Conservation (phyloP, 2,888 invertebrate genomes). For the Hydrotaea diabolus region DNA sequence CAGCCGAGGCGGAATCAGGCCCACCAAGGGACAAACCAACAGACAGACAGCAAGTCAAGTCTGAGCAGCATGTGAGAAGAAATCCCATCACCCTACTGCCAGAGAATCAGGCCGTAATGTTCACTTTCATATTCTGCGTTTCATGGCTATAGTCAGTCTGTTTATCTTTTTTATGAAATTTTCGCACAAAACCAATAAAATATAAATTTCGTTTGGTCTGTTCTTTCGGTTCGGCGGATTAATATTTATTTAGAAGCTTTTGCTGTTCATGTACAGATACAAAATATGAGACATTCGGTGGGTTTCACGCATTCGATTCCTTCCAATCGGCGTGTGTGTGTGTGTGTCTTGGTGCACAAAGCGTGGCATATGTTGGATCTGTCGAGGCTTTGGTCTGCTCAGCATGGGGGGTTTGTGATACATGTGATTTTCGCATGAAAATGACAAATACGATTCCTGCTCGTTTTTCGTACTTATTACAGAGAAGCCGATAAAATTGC, state of each 20-base stretch:
- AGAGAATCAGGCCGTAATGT: constrained; percentile 47
- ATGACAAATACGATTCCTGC: constrained; percentile 64
- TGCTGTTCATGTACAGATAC: constrained; percentile 50
- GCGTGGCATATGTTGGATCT: background rate
- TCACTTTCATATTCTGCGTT: constrained; percentile 35
- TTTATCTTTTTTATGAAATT: constrained; percentile 23
- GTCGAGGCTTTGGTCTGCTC: background rate
- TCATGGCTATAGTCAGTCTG: constrained; percentile 50
- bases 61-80: constrained; percentile 30
- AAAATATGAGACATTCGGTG: constrained; percentile 50
- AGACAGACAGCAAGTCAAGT: constrained; percentile 29
- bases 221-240: constrained; percentile 39
- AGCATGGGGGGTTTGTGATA: constrained; percentile 59
- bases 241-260: constrained; percentile 59
- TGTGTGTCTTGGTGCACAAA: background rate
- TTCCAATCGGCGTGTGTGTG: background rate
- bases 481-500: background rate
- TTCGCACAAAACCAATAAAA: constrained; percentile 64
- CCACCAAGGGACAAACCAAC: constrained; percentile 40
- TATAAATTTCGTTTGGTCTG: constrained; percentile 55
- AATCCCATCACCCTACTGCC: background rate
- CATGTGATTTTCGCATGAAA: constrained; percentile 60
- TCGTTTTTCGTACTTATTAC: background rate
- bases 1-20: constrained; percentile 48
- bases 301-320: constrained; percentile 56